Percentiles rank a stretch among this genome's conserved stretches.
Conservation (phyloP, 2,797 vertebrate genomes). For the Podargus strigoides region DNA sequence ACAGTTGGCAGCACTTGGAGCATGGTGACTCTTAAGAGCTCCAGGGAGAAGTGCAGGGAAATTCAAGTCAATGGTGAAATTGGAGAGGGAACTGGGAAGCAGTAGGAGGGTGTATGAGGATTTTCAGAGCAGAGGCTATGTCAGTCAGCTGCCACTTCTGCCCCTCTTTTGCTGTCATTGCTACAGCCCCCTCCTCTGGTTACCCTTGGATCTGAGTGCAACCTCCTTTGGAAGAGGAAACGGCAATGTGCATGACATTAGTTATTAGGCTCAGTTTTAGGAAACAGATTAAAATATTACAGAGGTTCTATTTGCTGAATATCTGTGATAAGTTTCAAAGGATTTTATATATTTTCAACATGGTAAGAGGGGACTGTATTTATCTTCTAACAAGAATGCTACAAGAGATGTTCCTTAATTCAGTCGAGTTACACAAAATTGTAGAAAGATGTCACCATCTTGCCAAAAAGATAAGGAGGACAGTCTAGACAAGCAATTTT, state of each 20-base stretch:
- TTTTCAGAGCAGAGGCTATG: not conserved
- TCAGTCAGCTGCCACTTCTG: not conserved
- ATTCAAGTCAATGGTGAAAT: not conserved
- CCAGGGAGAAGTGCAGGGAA: not conserved
- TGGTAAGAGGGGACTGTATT: not conserved
- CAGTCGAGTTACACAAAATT: not conserved
- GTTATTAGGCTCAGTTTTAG: not conserved
- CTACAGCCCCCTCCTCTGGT: not conserved
- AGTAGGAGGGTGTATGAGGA: rapidly evolving
- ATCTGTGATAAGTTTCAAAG: not conserved
- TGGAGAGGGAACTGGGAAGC: not conserved
- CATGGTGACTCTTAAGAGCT: not conserved
- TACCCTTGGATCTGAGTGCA: not conserved
- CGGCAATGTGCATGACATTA: not conserved
- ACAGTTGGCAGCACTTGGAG: not conserved
- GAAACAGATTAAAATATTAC: not conserved
- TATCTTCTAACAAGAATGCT: not conserved
- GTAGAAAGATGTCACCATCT: not conserved
- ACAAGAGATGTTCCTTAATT: not conserved
- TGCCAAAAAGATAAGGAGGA: not conserved
- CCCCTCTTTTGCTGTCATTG: not conserved
- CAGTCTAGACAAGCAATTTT: not conserved
- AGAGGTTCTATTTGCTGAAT: not conserved
- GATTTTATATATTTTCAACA: not conserved
- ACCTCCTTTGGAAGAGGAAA: not conserved